Percentiles rank a stretch among this genome's conserved stretches.
Conservation (phyloP, 1,140 invertebrate species). For the Samia ricini region DNA sequence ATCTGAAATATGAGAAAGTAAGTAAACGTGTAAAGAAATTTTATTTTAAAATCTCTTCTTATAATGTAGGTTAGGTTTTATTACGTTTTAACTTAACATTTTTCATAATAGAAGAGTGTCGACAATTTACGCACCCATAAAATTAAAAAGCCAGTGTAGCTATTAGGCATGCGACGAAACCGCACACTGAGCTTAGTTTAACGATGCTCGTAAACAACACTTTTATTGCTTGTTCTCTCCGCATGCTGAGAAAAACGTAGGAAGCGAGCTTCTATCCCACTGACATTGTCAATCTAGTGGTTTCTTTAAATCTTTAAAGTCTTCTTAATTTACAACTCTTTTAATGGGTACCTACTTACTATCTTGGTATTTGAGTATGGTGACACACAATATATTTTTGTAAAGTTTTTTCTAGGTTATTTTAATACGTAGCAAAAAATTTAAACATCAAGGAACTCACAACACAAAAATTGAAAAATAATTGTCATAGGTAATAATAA, state of each 20-base stretch:
- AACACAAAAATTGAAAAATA: too few species aligned
- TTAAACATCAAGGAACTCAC: too few species aligned
- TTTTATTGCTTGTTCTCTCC: conserved; percentile 54
- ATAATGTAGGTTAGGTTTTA: neutral
- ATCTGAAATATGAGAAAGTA: neutral
- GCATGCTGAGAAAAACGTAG: conserved; percentile 39
- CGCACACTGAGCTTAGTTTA: conserved; percentile 34
- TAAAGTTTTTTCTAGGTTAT: neutral
- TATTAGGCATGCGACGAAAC: conserved; percentile 28
- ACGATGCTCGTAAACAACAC: conserved; percentile 48
- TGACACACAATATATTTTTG: neutral
- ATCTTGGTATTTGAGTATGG: conserved; percentile 3
- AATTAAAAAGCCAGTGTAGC: conserved; percentile 32
- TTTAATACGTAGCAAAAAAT: too few species aligned
- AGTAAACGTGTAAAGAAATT: neutral
- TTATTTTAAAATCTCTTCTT: neutral
- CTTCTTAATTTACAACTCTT: conserved; percentile 11
- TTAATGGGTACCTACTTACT: neutral
- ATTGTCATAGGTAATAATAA: too few species aligned
- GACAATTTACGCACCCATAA: conserved; percentile 35
- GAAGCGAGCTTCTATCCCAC: conserved; percentile 28
- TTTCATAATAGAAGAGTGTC: conserved; percentile 23
- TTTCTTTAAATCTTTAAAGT: conserved; percentile 16
- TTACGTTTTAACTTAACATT: conserved; percentile 16
- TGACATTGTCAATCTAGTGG: conserved; percentile 36